A percentile compares a stretch with the other conserved stretches of the same genome.
Evolutionary conservation across 2,888 invertebrate genomes (phyloP).

Genomic region (Odiellus spinosus): DNA sequence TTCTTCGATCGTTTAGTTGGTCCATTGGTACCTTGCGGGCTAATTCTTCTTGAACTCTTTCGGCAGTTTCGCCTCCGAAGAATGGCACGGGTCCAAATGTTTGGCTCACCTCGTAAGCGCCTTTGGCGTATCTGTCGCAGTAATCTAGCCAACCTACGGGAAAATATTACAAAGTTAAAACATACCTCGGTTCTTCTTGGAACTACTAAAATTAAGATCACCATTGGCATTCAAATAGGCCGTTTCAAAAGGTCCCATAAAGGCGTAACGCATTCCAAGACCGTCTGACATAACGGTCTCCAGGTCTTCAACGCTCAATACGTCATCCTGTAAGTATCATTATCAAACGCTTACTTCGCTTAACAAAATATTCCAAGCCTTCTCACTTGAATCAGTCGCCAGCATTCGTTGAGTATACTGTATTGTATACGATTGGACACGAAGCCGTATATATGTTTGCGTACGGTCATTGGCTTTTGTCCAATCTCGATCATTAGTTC

Average conservation of each 20-base stretch:
- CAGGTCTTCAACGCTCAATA: conserved; percentile 71
- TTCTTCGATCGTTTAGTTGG: conserved; percentile 51
- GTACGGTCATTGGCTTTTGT: conserved; percentile 72
- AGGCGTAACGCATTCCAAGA: conserved; percentile 86
- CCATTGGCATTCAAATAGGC: conserved; percentile 89
- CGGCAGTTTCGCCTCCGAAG: conserved; percentile 50
- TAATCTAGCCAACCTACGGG: conserved; percentile 42
- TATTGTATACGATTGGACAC: conserved; percentile 90
- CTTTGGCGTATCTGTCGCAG: conserved; percentile 42
- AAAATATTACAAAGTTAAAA: too few species aligned
- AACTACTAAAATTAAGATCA: too few species aligned
- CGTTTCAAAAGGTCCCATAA: conserved; percentile 82
- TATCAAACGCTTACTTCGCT: too few species aligned
- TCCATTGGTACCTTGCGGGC: conserved; percentile 56
- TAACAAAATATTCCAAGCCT: too few species aligned
- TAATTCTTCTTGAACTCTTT: conserved; percentile 52
- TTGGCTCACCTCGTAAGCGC: conserved; percentile 45
- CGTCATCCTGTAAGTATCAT: conserved; percentile 40
- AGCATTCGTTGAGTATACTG: conserved; percentile 79
- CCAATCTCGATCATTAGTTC: conserved; percentile 71
- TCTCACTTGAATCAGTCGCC: conserved; percentile 52
- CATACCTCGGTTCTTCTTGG: too few species aligned
- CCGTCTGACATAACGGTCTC: conserved; percentile 90
- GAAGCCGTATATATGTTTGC: conserved; percentile 78
- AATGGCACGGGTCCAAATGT: conserved; percentile 58